Conservation (phyloP, 1,140 invertebrate species). For the Trichogramma pretiosum region DNA sequence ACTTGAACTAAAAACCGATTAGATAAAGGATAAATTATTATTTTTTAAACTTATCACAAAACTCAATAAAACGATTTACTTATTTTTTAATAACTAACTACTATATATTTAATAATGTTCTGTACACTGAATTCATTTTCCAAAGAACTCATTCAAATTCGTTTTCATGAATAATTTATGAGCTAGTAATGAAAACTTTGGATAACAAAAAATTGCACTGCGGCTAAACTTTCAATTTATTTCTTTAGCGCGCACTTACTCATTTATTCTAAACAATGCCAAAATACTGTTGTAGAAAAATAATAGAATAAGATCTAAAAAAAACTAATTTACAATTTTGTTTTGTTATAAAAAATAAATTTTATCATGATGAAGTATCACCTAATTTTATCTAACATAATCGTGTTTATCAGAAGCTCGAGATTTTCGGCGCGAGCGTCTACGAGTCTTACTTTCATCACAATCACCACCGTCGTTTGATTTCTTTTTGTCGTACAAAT, state of each 20-base stretch:
- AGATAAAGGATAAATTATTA: constrained; percentile 1
- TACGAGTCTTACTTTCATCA: no score
- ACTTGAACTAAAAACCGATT: constrained; percentile 2
- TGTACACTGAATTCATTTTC: neutral
- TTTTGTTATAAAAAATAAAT: no score
- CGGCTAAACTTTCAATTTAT: no score
- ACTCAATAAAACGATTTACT: constrained; percentile 10
- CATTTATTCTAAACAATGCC: no score
- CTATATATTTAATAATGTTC: neutral
- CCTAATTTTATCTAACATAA: constrained; percentile 21
- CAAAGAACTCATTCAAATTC: constrained; percentile 5
- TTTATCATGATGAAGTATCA: no score
- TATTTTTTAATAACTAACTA: constrained; percentile 9
- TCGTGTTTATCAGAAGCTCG: constrained; percentile 20
- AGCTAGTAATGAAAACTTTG: no score
- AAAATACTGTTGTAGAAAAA: no score
- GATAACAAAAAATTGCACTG: constrained; percentile 15
- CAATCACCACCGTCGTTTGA: no score
- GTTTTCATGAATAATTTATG: constrained; percentile 15
- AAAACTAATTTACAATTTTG: no score
- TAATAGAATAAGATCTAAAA: constrained; percentile 6
- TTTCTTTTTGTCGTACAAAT: no score
- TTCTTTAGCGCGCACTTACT: no score
- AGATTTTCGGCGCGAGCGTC: constrained; percentile 15
- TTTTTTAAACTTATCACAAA: constrained; percentile 13